phyloP scores from a whole-genome alignment of 1,140 invertebrate species.

The Oreohelix idahoensis region DNA sequence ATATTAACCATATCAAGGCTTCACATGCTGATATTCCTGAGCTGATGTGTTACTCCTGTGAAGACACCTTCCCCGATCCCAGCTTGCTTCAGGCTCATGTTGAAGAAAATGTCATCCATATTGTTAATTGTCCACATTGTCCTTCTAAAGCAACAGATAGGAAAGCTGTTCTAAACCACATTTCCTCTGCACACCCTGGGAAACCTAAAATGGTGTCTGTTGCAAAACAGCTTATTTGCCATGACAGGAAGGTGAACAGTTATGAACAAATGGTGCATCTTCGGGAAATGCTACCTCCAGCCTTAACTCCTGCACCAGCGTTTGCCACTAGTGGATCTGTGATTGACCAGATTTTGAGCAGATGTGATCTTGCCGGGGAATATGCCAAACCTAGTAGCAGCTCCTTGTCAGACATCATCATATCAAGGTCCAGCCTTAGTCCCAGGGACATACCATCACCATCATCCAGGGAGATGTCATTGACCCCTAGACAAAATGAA shows the following conservation, averaged over 20 bases:
- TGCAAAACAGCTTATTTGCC: constrained; percentile 59
- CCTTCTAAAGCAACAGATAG: constrained; percentile 57
- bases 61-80: constrained; percentile 43
- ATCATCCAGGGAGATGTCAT: background rate
- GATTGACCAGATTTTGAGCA: constrained; percentile 29
- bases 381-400: background rate
- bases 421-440: background rate
- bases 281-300: constrained; percentile 23
- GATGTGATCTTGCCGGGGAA: background rate
- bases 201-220: constrained; percentile 63
- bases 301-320: constrained; percentile 29
- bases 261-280: constrained; percentile 37
- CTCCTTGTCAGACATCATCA: background rate
- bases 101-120: constrained; percentile 56
- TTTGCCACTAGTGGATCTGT: constrained; percentile 13
- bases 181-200: constrained; percentile 55
- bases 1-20: constrained; percentile 53
- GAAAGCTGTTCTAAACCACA: constrained; percentile 54
- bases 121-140: constrained; percentile 64
- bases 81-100: constrained; percentile 52
- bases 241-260: constrained; percentile 55
- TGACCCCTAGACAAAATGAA: background rate
- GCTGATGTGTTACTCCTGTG: constrained; percentile 54
- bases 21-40: constrained; percentile 46
- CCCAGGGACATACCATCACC: background rate